Evolutionary conservation across 2,113 vertebrate genomes (phyloP), one percentile per base, ranked within the genome.

Genomic region (Phyllostomus discolor): DNA sequence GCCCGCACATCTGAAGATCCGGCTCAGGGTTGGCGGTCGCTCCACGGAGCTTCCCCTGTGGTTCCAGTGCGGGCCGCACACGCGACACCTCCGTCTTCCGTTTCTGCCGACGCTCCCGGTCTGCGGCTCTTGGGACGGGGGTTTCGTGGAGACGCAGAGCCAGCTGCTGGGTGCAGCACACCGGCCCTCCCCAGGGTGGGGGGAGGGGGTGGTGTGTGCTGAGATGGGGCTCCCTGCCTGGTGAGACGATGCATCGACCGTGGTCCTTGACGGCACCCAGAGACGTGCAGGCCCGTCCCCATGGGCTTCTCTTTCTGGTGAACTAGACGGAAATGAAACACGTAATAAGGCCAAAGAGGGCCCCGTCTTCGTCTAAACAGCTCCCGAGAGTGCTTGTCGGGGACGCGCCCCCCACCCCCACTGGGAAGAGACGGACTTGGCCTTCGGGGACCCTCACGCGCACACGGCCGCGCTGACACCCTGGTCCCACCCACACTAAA

Each of bases 21-120:
- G 1, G 6, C 22, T 7, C 2, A 2, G 43, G 33, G 28, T 22
- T 4, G 10, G 57, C 5, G 10, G 20, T 7, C 35, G 54, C 33
- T 28, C 10, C 12, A n/a, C 0, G 1, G 12, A n/a, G 41, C 2
- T 15, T 15, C 22, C 80, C 43, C 59, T 52, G 46, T 17, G 31
- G 48, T 19, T 76, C 12, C 17, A 43, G 6, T 31, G 38, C 46
- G 16, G 26, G 38, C 26, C 64, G 69, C n/a, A 26, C n/a, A 12
- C 5, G 33, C 22, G 41, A 19, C 17, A 2, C 57, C 70, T 16
- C 1, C 0, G 0, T 16, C 54, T 43, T 57, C 54, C 5, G 7
- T 43, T 62, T 73, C 80, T 82, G 26, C 38, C 31, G 43, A 43
- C 12, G 5, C 24, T 48, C 24, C 57, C 7, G 2, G n/a, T 22